Percentiles rank a stretch among this genome's conserved stretches.
Conservation (phyloP, 2,888 invertebrate species). For the Brachypterus glaber region DNA sequence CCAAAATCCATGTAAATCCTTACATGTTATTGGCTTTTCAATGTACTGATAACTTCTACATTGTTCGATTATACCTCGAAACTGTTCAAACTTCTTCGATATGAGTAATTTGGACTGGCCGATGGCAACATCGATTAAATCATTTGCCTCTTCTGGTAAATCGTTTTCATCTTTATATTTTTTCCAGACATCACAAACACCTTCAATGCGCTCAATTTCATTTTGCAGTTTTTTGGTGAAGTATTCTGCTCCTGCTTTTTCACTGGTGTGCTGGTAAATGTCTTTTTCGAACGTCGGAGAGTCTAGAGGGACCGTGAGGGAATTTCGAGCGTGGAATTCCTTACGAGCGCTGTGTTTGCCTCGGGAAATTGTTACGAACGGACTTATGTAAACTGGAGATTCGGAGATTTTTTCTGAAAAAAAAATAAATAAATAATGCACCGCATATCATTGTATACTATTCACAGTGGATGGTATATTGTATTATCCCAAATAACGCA, state of each 20-base stretch:
- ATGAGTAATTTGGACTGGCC: conserved; percentile 72
- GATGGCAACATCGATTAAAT: conserved; percentile 57
- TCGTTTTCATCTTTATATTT: conserved; percentile 34
- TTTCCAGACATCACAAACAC: conserved; percentile 49
- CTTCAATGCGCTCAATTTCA: conserved; percentile 46
- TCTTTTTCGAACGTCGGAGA: conserved; percentile 8
- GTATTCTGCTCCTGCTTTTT: conserved; percentile 36
- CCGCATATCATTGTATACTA: no score
- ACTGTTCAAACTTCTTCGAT: conserved; percentile 69
- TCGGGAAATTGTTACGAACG: conserved; percentile 49
- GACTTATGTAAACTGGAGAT: conserved; percentile 45
- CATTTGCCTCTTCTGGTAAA: conserved; percentile 46
- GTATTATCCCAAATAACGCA: no score
- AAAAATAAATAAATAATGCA: no score
- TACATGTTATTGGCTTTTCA: conserved; percentile 48
- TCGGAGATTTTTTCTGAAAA: conserved; percentile 25
- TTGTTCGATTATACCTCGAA: conserved; percentile 48
- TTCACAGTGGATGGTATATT: no score
- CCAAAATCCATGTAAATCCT: conserved; percentile 81
- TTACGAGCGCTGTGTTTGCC: conserved; percentile 51
- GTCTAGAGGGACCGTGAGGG: not conserved
- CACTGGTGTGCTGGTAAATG: conserved; percentile 25
- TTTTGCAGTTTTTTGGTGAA: conserved; percentile 41
- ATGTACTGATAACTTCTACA: conserved; percentile 41
- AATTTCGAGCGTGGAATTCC: conserved; percentile 39